A percentile compares a stretch with the other conserved stretches of the same genome.
These are phyloP conservation scores for Spinus pinus DNA, from an alignment of 2,797 vertebrate species.

Conservation along the genomic window DNA sequence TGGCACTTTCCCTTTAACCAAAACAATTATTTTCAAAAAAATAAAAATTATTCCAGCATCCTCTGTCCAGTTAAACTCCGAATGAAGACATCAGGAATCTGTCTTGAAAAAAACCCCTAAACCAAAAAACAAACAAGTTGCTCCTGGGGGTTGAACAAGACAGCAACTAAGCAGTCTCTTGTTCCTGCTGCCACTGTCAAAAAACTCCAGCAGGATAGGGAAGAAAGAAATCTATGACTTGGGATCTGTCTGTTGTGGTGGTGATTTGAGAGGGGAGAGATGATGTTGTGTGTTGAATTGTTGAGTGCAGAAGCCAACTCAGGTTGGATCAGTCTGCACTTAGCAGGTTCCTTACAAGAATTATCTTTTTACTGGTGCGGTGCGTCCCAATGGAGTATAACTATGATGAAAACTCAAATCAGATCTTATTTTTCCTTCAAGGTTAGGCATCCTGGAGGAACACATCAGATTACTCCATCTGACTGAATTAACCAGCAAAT, in stretches of 20 bases:
- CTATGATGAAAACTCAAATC: not conserved
- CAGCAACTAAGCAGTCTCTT: not conserved
- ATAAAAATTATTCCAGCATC: not conserved
- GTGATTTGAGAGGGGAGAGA: not conserved
- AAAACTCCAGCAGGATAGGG: rapidly evolving
- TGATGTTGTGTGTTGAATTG: not conserved
- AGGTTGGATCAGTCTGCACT: not conserved
- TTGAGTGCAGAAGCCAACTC: not conserved
- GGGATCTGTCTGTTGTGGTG: not conserved
- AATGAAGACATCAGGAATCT: not conserved
- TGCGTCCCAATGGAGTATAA: not conserved
- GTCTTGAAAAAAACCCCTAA: not conserved
- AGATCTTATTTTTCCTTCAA: not conserved
- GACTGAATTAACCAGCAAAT: not conserved
- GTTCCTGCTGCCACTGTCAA: not conserved
- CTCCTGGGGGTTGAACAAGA: not conserved
- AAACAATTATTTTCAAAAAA: not conserved
- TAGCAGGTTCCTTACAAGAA: not conserved
- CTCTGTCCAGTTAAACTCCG: not conserved
- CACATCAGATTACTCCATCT: not conserved
- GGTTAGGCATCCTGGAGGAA: not conserved
- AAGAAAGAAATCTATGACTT: not conserved
- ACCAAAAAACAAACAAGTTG: rapidly evolving
- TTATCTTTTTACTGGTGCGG: not conserved
- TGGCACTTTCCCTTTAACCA: not conserved